Conservation (phyloP, 2,113 vertebrate genomes). For the Drymodes brunneopygia region DNA sequence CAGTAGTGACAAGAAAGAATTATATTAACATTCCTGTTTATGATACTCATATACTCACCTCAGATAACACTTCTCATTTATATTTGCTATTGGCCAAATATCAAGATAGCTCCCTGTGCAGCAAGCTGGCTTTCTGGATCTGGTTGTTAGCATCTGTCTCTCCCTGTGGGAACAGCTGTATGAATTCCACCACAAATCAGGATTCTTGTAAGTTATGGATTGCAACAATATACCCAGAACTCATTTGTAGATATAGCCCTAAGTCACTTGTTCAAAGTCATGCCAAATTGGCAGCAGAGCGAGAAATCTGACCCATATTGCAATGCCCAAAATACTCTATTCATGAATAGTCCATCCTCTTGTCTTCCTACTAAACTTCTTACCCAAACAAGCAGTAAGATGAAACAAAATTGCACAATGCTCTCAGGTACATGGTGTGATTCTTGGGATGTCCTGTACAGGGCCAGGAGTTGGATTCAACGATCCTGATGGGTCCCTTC, state of each 20-base stretch:
- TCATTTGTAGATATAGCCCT: background rate
- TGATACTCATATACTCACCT: background rate
- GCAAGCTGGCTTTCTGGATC: background rate
- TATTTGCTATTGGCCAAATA: background rate
- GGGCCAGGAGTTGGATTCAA: background rate
- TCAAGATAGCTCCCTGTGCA: background rate
- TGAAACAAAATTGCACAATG: background rate
- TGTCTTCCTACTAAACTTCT: background rate
- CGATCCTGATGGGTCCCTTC: background rate
- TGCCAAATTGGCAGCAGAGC: background rate
- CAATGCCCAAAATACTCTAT: background rate
- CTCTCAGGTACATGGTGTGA: background rate
- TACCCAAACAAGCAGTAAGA: background rate
- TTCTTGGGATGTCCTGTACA: background rate
- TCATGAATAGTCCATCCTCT: fast-evolving
- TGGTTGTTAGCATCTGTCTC: background rate
- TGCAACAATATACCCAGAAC: background rate
- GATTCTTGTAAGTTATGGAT: background rate
- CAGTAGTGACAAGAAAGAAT: background rate
- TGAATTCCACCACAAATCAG: background rate
- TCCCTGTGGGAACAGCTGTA: background rate
- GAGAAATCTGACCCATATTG: background rate
- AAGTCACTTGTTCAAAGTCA: background rate
- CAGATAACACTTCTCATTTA: background rate
- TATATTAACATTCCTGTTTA: background rate